Percentiles rank a stretch among this genome's conserved stretches.
phyloP scores from a whole-genome alignment of 1,140 invertebrate genomes.

The Aphis gossypii region DNA sequence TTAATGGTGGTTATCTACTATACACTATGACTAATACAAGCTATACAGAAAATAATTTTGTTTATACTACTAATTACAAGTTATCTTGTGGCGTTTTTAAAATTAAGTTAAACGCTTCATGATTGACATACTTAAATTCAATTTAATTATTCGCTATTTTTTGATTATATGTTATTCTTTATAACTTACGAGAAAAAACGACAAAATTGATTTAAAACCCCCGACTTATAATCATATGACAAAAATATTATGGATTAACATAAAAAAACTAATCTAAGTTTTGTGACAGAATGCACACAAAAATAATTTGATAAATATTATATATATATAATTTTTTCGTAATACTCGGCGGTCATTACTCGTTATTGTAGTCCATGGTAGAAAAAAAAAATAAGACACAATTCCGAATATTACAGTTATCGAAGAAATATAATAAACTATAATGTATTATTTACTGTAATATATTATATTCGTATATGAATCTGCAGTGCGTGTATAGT shows the following conservation, averaged over 20 bases:
- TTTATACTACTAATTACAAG: too few species aligned
- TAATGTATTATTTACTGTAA: background rate
- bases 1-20: background rate
- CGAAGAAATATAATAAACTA: background rate
- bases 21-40: background rate
- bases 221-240: background rate
- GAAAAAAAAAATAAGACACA: background rate
- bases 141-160: background rate
- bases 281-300: background rate
- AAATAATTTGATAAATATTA: background rate
- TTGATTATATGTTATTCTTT: background rate
- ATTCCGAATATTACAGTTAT: background rate
- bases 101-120: background rate
- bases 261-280: background rate
- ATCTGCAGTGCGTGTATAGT: background rate
- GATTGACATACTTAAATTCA: background rate
- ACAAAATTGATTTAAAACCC: background rate
- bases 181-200: background rate
- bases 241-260: background rate
- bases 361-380: background rate
- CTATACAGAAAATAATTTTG: background rate
- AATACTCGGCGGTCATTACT: background rate
- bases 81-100: background rate
- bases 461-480: background rate
- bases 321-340: background rate